Percentiles rank a stretch among this genome's conserved stretches.
Evolutionary conservation across 2,113 vertebrate species (phyloP).

Genomic region (Cavia aperea): DNA sequence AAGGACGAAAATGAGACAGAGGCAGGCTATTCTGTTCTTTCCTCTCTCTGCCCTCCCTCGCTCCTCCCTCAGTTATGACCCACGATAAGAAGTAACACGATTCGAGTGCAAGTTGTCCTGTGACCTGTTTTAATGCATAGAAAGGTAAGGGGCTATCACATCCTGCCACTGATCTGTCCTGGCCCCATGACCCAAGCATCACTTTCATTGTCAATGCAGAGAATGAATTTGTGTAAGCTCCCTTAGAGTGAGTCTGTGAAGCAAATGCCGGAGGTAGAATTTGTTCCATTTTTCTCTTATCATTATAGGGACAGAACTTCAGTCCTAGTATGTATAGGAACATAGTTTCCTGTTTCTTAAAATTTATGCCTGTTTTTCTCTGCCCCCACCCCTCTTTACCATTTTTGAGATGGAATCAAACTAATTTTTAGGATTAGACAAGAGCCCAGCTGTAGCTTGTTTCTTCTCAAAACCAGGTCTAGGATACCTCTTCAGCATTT

Average conservation of each 20-base stretch:
- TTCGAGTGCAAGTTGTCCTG: not conserved
- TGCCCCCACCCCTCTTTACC: not conserved
- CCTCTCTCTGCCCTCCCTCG: not conserved
- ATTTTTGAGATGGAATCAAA: not conserved
- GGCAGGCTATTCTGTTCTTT: not conserved
- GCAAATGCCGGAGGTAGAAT: not conserved
- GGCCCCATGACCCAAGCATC: not conserved
- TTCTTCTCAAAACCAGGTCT: slow-evolving; percentile 9
- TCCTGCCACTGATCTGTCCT: not conserved
- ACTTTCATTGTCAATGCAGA: not conserved
- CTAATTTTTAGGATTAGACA: not conserved
- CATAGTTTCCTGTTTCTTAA: not conserved
- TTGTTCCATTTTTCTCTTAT: slow-evolving; percentile 23
- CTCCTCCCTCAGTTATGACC: not conserved
- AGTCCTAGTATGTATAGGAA: not conserved
- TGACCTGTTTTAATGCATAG: not conserved
- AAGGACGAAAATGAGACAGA: not conserved
- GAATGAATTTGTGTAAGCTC: not conserved
- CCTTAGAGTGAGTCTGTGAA: not conserved
- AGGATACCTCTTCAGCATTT: not conserved
- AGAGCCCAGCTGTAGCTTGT: not conserved
- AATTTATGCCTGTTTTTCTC: not conserved
- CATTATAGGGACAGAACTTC: not conserved
- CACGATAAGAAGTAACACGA: not conserved
- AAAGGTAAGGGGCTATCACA: rapidly evolving